These are phyloP conservation scores for Seriola aureovittata DNA, from an alignment of 2,113 vertebrate genomes.

Conservation along the genomic window DNA sequence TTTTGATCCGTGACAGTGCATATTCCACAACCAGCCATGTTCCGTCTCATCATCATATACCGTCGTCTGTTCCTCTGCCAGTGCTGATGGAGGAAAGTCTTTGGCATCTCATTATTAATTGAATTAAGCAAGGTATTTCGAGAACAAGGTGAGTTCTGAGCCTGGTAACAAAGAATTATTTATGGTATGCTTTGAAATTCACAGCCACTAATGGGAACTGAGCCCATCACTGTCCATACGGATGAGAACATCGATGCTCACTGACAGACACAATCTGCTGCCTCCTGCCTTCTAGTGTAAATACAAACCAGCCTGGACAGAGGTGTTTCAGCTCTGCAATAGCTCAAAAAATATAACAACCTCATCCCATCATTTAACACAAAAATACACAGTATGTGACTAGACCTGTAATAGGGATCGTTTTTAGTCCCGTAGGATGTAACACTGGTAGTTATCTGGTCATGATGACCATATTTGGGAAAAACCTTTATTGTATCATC, in stretches of 20 bases:
- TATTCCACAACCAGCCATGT: conserved; percentile 35
- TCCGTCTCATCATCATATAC: conserved; percentile 33
- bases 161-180: conserved; percentile 70
- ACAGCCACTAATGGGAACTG: conserved; percentile 59
- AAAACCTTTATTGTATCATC: neutral
- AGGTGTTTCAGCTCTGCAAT: neutral
- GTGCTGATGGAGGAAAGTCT: conserved; percentile 34
- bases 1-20: conserved; percentile 70
- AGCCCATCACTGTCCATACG: conserved; percentile 57
- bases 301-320: conserved; percentile 28
- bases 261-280: neutral
- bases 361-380: neutral
- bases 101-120: conserved; percentile 76
- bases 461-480: neutral
- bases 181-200: conserved; percentile 63
- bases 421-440: neutral
- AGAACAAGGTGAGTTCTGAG: conserved; percentile 68
- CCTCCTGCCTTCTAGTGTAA: conserved; percentile 27
- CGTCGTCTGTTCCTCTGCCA: conserved; percentile 40
- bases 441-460: neutral
- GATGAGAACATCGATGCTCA: conserved; percentile 43
- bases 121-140: conserved; percentile 69
- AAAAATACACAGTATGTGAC: neutral
- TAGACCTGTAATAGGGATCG: neutral
- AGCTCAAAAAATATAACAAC: neutral